Evolutionary conservation across 2,113 vertebrate genomes (phyloP).

Genomic region (Miniopterus natalensis): DNA sequence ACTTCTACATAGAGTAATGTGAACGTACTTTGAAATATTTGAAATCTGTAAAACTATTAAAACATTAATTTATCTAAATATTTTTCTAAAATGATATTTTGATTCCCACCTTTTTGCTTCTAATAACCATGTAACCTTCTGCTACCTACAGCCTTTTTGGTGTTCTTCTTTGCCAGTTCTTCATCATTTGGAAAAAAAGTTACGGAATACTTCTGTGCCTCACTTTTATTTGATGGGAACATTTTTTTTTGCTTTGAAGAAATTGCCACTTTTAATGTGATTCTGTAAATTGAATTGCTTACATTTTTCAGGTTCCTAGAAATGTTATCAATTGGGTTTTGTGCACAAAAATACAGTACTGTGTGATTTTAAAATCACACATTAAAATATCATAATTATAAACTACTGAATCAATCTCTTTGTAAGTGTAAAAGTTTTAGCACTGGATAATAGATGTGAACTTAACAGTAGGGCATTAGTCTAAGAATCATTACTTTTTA

Average conservation of each 20-base stretch:
- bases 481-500: constrained; percentile 50
- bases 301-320: background rate
- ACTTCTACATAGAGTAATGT: background rate
- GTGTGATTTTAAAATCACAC: constrained; percentile 32
- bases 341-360: background rate
- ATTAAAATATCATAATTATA: background rate
- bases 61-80: background rate
- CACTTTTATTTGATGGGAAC: background rate
- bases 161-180: background rate
- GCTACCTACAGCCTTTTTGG: background rate
- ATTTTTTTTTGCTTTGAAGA: background rate
- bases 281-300: constrained; percentile 52
- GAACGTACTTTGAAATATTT: background rate
- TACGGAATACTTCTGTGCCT: background rate
- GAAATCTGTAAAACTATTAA: background rate
- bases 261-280: constrained; percentile 26
- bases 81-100: background rate
- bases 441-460: constrained; percentile 10
- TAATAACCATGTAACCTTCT: background rate
- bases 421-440: constrained; percentile 13
- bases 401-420: constrained; percentile 5
- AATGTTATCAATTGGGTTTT: constrained; percentile 20
- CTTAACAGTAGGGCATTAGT: constrained; percentile 37
- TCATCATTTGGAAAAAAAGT: background rate
- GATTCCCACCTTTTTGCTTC: background rate